These are phyloP conservation scores for Onthophagus sagittarius DNA, from an alignment of 2,888 invertebrate genomes.

Conservation along the genomic window DNA sequence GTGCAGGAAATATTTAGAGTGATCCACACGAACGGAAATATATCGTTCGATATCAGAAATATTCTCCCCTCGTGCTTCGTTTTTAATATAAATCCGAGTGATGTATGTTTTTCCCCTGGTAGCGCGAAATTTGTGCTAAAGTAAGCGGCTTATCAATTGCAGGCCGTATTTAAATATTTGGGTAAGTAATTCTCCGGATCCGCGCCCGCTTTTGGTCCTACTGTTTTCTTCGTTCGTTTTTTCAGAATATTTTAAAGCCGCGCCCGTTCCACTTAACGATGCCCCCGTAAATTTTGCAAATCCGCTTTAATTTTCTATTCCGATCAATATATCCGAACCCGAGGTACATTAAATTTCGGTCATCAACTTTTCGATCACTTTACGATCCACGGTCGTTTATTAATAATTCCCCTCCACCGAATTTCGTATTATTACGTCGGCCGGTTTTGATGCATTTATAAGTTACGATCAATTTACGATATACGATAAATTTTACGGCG, in stretches of 20 bases:
- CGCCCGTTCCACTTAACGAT: not conserved
- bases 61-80: not conserved
- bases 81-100: not conserved
- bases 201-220: not conserved
- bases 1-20: not conserved
- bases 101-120: not conserved
- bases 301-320: not conserved
- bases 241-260: not conserved
- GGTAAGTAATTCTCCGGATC: not conserved
- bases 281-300: not conserved
- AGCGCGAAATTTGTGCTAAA: not conserved
- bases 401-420: not conserved
- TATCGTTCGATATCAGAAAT: not conserved
- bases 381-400: not conserved
- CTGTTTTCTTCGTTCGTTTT: not conserved
- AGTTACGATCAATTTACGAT: not conserved
- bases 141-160: not conserved
- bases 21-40: not conserved
- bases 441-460: not conserved
- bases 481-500: not conserved
- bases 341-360: not conserved
- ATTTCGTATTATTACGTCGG: not conserved
- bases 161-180: not conserved
- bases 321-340: not conserved
- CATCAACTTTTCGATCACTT: not conserved